Percentiles rank a stretch among this genome's conserved stretches.
Conservation (phyloP, 2,888 invertebrate species). For the Leptinotarsa rubiginosa region DNA sequence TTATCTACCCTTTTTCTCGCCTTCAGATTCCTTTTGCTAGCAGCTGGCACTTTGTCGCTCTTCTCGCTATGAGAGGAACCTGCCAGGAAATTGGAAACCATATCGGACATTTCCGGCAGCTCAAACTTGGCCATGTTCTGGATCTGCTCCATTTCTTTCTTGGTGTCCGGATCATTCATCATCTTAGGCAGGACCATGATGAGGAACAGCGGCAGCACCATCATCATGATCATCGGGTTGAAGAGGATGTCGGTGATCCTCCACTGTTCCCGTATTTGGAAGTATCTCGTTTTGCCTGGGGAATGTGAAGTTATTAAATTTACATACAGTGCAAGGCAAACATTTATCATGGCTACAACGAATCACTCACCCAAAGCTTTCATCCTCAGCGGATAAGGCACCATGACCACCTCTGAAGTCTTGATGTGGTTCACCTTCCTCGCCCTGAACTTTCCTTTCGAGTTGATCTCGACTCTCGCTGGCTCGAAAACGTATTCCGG, state of each 20-base stretch:
- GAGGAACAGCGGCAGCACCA: conserved; percentile 90
- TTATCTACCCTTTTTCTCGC: conserved; percentile 45
- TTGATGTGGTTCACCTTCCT: conserved; percentile 95
- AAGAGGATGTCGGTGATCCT: conserved; percentile 95
- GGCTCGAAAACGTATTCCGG: conserved; percentile 94
- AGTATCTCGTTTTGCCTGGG: conserved; percentile 78
- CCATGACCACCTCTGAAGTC: conserved; percentile 88
- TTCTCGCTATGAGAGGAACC: conserved; percentile 64
- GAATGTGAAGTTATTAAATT: background rate
- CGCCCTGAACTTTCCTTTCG: conserved; percentile 96
- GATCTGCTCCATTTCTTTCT: conserved; percentile 93
- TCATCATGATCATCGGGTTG: conserved; percentile 98
- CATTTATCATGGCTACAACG: no score
- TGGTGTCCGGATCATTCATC: conserved; percentile 98
- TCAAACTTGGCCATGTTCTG: conserved; percentile 85
- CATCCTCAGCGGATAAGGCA: conserved; percentile 92
- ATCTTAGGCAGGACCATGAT: conserved; percentile 95
- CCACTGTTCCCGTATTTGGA: conserved; percentile 96
- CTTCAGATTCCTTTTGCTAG: conserved; percentile 42
- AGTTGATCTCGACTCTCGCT: conserved; percentile 95
- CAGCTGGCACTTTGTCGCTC: conserved; percentile 32
- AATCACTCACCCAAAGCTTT: conserved; percentile 77
- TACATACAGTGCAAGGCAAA: no score
- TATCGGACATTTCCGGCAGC: conserved; percentile 96
- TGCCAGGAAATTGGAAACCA: conserved; percentile 88